Conservation (phyloP, 2,113 vertebrate genomes). For the Ploceus nigricollis region DNA sequence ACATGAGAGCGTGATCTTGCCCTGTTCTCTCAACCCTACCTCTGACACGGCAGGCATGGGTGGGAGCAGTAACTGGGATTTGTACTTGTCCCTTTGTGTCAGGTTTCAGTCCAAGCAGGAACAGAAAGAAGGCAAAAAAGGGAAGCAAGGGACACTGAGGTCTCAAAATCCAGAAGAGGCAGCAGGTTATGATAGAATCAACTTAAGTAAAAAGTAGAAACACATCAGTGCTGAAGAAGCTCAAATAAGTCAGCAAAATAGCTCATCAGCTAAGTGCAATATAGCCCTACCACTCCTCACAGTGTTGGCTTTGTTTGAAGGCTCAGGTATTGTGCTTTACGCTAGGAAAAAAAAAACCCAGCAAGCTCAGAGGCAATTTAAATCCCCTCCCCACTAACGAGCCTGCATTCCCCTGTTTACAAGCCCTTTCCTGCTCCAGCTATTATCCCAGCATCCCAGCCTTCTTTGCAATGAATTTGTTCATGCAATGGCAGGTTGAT, state of each 20-base stretch:
- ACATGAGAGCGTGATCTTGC: slow-evolving; percentile 49
- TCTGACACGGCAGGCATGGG: slow-evolving; percentile 45
- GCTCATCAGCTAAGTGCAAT: slow-evolving; percentile 62
- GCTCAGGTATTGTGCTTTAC: slow-evolving; percentile 56
- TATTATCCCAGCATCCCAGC: slow-evolving; percentile 69
- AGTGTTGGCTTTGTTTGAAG: slow-evolving; percentile 63
- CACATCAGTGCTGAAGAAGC: slow-evolving; percentile 38
- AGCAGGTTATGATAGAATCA: slow-evolving; percentile 38
- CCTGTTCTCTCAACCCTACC: slow-evolving; percentile 12
- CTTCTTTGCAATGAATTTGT: slow-evolving; percentile 65
- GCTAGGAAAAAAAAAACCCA: slow-evolving; percentile 8
- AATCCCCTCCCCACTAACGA: slow-evolving; percentile 55
- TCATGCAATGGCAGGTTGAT: slow-evolving; percentile 81
- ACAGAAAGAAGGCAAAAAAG: slow-evolving; percentile 38
- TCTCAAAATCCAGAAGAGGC: slow-evolving; percentile 46
- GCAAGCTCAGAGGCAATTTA: slow-evolving; percentile 51
- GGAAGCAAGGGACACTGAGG: not conserved
- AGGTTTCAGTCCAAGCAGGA: slow-evolving; percentile 58
- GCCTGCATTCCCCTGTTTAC: slow-evolving; percentile 39
- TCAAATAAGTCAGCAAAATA: slow-evolving; percentile 49
- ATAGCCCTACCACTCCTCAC: slow-evolving; percentile 7
- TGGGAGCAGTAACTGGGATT: slow-evolving; percentile 1
- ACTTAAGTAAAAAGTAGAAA: slow-evolving; percentile 55
- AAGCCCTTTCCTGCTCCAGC: slow-evolving; percentile 64
- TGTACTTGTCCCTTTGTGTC: slow-evolving; percentile 58